A percentile compares a stretch with the other conserved stretches of the same genome.
Conservation (phyloP, 2,888 invertebrate species). For the Cephus runcator region DNA sequence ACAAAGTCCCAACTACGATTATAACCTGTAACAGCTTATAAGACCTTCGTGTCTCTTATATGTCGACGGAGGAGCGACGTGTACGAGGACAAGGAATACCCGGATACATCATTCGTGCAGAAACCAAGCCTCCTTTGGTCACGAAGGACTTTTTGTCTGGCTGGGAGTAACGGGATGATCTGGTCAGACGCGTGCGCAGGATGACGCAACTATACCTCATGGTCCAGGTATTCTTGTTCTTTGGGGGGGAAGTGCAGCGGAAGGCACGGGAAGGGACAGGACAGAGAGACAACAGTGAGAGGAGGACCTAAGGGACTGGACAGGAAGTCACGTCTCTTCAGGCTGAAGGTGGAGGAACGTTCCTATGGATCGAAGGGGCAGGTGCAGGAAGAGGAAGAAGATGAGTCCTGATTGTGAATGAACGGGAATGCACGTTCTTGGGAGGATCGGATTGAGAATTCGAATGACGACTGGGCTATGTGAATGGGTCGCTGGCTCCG, state of each 20-base stretch:
- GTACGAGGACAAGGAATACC: not conserved
- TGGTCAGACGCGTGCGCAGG: not conserved
- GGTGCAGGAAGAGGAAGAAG: not conserved
- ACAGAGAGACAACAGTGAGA: not conserved
- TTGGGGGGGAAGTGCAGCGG: not conserved
- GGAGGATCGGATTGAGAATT: not conserved
- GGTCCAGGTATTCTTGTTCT: not conserved
- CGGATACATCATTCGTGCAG: not conserved
- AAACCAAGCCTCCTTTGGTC: constrained; percentile 36
- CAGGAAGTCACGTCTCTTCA: not conserved
- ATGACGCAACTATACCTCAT: not conserved
- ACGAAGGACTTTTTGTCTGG: constrained; percentile 32
- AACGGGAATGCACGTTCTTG: not conserved
- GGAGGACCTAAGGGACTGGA: not conserved
- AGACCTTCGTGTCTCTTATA: not conserved
- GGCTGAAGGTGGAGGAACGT: not conserved
- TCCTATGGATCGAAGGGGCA: not conserved
- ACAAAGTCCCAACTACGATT: not conserved
- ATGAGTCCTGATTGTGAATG: not conserved
- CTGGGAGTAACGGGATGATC: not conserved
- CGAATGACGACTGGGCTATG: not conserved
- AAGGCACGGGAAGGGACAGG: too few species aligned
- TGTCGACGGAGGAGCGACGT: not conserved
- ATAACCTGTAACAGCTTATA: not conserved
- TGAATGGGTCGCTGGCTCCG: not conserved